Conservation (phyloP, 2,888 invertebrate species). For the Caenorhabditis sinica region DNA sequence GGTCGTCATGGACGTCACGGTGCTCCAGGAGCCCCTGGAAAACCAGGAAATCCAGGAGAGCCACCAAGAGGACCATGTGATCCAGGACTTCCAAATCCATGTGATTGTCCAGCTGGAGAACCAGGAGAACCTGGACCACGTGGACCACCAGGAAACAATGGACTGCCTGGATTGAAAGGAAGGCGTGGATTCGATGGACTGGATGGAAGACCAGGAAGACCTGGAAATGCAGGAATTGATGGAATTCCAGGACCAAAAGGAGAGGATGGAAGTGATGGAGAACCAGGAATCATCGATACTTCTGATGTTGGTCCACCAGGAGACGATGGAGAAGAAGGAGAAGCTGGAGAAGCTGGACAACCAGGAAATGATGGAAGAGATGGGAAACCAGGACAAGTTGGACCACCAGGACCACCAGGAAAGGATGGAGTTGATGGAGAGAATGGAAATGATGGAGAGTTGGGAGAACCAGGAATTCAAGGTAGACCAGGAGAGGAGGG, state of each 20-base stretch:
- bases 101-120: slow-evolving; percentile 71
- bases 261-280: slow-evolving; percentile 64
- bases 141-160: slow-evolving; percentile 70
- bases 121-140: slow-evolving; percentile 68
- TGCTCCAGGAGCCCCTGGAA: slow-evolving; percentile 63
- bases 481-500: slow-evolving; percentile 72
- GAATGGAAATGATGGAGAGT: slow-evolving; percentile 61
- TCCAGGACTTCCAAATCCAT: slow-evolving; percentile 49
- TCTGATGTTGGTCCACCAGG: slow-evolving; percentile 65
- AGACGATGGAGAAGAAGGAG: slow-evolving; percentile 63
- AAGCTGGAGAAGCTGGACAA: slow-evolving; percentile 68
- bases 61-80: slow-evolving; percentile 53
- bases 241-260: slow-evolving; percentile 57
- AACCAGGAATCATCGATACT: slow-evolving; percentile 48
- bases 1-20: slow-evolving; percentile 62
- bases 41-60: slow-evolving; percentile 64
- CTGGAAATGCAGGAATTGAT: slow-evolving; percentile 67
- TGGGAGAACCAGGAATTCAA: slow-evolving; percentile 66
- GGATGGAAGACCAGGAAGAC: slow-evolving; percentile 70
- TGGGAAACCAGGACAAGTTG: slow-evolving; percentile 68
- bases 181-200: slow-evolving; percentile 65
- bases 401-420: slow-evolving; percentile 70
- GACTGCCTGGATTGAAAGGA: slow-evolving; percentile 66
- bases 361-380: slow-evolving; percentile 67
- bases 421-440: slow-evolving; percentile 66